Conservation (phyloP, 2,797 vertebrate species). For the Decapterus maruadsi region DNA sequence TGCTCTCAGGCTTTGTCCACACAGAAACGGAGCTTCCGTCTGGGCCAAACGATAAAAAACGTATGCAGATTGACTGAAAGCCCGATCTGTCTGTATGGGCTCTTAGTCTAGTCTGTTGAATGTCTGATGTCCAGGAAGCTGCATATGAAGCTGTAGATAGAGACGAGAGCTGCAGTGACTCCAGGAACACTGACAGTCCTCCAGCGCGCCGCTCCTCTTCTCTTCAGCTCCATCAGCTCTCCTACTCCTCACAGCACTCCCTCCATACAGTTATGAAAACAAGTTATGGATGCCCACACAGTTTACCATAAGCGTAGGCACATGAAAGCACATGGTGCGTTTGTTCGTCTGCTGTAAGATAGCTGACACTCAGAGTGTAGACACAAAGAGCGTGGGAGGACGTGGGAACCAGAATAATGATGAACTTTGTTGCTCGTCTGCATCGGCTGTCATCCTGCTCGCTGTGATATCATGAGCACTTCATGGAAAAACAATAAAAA, state of each 20-base stretch:
- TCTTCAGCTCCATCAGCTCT: background rate
- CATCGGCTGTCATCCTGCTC: background rate
- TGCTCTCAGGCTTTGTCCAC: too few species aligned
- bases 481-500: background rate
- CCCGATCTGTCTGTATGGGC: too few species aligned
- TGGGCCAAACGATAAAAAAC: too few species aligned
- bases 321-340: conserved; percentile 5
- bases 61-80: too few species aligned
- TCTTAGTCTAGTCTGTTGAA: background rate
- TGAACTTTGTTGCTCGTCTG: background rate
- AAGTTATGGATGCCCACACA: conserved; percentile 21
- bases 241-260: background rate
- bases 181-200: background rate
- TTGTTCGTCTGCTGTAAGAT: conserved; percentile 1
- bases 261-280: conserved; percentile 29
- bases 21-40: too few species aligned
- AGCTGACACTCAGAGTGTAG: conserved; percentile 5
- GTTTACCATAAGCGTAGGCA: conserved; percentile 35
- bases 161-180: conserved; percentile 2
- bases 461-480: background rate
- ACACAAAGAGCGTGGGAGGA: conserved; percentile 39
- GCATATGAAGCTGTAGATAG: background rate
- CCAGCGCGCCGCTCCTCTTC: too few species aligned
- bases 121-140: background rate
- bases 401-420: conserved; percentile 19